Conservation (phyloP, 1,140 invertebrate genomes). For the Rhyzopertha dominica region DNA sequence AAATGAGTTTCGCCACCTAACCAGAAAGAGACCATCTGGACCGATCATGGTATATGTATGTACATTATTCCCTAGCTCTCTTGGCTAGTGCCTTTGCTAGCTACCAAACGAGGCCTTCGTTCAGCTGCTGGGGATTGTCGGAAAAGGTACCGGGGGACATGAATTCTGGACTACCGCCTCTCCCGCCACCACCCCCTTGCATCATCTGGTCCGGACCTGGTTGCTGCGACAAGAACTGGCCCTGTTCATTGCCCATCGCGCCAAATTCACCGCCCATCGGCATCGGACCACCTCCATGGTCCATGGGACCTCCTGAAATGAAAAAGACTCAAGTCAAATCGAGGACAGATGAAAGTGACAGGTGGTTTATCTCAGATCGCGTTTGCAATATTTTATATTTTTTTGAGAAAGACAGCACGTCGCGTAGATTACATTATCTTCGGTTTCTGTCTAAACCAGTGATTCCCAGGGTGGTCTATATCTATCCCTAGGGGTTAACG, state of each 20-base stretch:
- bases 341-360: too few species aligned
- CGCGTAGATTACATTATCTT: neutral
- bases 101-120: conserved; percentile 69
- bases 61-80: conserved; percentile 40
- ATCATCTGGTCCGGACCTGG: conserved; percentile 48
- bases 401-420: too few species aligned
- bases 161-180: conserved; percentile 51
- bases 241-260: conserved; percentile 58
- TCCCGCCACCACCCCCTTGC: conserved; percentile 48
- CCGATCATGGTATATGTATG: conserved; percentile 12
- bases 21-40: too few species aligned
- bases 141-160: conserved; percentile 58
- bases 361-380: too few species aligned
- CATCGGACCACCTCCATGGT: conserved; percentile 61
- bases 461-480: too few species aligned
- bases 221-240: conserved; percentile 56
- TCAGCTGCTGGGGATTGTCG: conserved; percentile 63
- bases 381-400: too few species aligned
- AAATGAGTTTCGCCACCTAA: too few species aligned
- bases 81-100: conserved; percentile 45
- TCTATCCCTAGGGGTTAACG: too few species aligned
- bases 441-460: too few species aligned
- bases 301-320: conserved; percentile 58
- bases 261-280: conserved; percentile 60
- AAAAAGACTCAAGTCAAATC: too few species aligned